phyloP scores from a whole-genome alignment of 1,140 invertebrate species.

The Theocolax elegans region DNA sequence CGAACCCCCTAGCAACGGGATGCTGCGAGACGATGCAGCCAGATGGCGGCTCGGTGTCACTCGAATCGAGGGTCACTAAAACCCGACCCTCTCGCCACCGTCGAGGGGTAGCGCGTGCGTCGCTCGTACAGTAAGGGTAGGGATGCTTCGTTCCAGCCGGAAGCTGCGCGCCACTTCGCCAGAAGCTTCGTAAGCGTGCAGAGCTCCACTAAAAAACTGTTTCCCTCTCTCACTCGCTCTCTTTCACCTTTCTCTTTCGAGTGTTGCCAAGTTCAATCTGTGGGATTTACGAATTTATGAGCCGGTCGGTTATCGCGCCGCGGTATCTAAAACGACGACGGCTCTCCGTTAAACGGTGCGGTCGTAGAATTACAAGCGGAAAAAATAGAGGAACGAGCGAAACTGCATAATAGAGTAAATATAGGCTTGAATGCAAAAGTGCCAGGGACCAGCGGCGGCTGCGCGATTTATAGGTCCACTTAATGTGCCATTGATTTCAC shows the following conservation, averaged over 20 bases:
- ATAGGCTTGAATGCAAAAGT: constrained; percentile 55
- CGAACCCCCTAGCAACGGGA: constrained; percentile 35
- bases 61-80: background rate
- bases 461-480: constrained; percentile 37
- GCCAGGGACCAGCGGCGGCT: constrained; percentile 30
- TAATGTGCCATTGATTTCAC: constrained; percentile 37
- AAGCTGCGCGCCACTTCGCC: constrained; percentile 16
- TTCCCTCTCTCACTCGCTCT: too few species aligned
- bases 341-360: constrained; percentile 61
- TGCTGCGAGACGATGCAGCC: constrained; percentile 22
- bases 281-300: constrained; percentile 58
- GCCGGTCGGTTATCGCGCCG: constrained; percentile 57
- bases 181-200: background rate
- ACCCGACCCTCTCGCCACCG: background rate
- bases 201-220: too few species aligned
- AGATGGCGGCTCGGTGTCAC: constrained; percentile 39
- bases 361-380: background rate
- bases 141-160: constrained; percentile 1
- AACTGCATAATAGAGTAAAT: constrained; percentile 68
- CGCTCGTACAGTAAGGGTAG: background rate
- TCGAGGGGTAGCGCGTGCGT: constrained; percentile 9
- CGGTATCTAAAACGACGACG: constrained; percentile 65
- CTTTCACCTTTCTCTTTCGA: constrained; percentile 45
- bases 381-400: constrained; percentile 61
- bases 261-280: constrained; percentile 28